Conservation (phyloP, 2,888 invertebrate genomes). For the Hyppa rectilinea region DNA sequence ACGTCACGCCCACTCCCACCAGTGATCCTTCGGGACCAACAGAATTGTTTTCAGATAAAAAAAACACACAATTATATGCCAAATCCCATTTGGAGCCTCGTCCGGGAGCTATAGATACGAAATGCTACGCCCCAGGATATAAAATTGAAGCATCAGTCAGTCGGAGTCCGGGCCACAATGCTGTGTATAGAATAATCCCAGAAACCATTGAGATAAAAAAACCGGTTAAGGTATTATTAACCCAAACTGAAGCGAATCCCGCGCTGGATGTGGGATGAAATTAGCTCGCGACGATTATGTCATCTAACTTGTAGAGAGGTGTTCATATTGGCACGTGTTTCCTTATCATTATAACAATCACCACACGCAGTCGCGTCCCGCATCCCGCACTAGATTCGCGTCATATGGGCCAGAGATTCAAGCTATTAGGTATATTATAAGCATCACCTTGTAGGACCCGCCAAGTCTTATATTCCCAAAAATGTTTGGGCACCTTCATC, state of each 20-base stretch:
- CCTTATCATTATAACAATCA: neutral
- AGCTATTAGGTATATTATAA: neutral
- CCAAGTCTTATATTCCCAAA: neutral
- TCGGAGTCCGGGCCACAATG: conserved; percentile 66
- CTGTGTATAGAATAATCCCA: conserved; percentile 64
- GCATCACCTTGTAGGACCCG: neutral
- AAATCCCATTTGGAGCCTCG: conserved; percentile 71
- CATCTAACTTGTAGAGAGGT: neutral
- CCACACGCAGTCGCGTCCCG: neutral
- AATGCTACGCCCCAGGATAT: conserved; percentile 66
- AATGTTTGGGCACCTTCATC: neutral
- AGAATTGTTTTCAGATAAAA: neutral
- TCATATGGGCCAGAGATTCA: neutral
- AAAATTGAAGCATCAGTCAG: conserved; percentile 66
- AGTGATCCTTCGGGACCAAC: neutral
- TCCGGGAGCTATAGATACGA: conserved; percentile 26
- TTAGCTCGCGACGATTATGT: neutral
- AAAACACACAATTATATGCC: neutral
- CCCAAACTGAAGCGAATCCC: neutral
- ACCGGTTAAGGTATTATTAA: conserved; percentile 60
- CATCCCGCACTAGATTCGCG: conserved; percentile 1
- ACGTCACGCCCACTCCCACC: neutral
- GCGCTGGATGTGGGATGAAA: neutral
- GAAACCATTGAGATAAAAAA: conserved; percentile 45
- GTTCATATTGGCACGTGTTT: neutral